Evolutionary conservation across 2,797 vertebrate species (phyloP).

Genomic region (Zenarchopterus dispar): DNA sequence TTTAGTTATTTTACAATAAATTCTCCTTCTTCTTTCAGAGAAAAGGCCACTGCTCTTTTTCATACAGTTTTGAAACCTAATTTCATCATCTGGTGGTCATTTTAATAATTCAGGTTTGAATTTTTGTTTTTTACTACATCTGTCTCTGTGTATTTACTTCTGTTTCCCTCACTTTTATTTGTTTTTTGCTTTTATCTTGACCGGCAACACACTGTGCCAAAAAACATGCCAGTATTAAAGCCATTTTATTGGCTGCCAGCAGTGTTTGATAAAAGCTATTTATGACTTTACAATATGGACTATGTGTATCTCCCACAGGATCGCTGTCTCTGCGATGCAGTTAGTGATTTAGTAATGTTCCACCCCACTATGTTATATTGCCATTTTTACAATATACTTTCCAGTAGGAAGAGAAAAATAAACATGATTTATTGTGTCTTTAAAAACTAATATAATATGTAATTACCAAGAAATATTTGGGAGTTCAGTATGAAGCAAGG

Average conservation of each 20-base stretch:
- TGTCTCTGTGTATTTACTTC: too few species aligned
- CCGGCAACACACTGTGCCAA: slow-evolving; percentile 18
- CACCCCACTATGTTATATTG: not conserved
- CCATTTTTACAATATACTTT: not conserved
- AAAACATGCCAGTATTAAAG: slow-evolving; percentile 29
- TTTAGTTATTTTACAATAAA: too few species aligned
- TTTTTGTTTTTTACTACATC: too few species aligned
- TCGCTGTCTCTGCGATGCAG: not conserved
- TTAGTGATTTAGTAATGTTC: not conserved
- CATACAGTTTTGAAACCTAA: too few species aligned
- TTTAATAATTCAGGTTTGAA: too few species aligned
- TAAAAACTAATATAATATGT: not conserved
- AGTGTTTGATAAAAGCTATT: slow-evolving; percentile 38
- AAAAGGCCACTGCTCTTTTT: too few species aligned
- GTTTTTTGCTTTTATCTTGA: slow-evolving; percentile 30
- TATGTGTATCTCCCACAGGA: not conserved
- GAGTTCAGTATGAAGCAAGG: too few species aligned
- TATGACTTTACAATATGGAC: slow-evolving; percentile 28
- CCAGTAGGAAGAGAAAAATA: not conserved
- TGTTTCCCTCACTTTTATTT: slow-evolving; percentile 7
- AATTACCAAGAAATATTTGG: too few species aligned
- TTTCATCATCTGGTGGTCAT: too few species aligned
- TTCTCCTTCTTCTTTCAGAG: too few species aligned
- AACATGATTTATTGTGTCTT: slow-evolving; percentile 1
- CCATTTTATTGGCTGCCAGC: slow-evolving; percentile 18